These are phyloP conservation scores for Lethenteron reissneri DNA, from an alignment of 2,113 vertebrate species.

Conservation along the genomic window DNA sequence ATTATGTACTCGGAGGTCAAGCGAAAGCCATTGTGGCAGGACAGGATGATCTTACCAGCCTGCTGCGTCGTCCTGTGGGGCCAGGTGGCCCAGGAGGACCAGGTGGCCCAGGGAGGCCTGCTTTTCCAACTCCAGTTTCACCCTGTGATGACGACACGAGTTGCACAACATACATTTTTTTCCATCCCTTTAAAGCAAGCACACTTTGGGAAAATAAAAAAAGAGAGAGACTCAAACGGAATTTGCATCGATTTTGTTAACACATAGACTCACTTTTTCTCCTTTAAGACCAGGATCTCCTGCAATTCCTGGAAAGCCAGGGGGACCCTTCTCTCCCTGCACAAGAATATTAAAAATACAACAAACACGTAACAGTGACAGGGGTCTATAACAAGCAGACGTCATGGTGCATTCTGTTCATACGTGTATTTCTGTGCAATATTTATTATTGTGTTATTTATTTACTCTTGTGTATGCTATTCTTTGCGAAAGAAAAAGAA, in stretches of 20 bases:
- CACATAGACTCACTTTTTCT: conserved; percentile 28
- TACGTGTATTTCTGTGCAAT: no score
- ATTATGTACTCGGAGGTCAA: no score
- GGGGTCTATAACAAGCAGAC: no score
- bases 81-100: conserved; percentile 21
- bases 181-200: not conserved
- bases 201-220: not conserved
- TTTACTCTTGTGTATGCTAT: no score
- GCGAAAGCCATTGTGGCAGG: no score
- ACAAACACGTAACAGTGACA: not conserved
- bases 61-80: conserved; percentile 5
- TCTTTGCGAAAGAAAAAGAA: no score
- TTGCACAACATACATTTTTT: not conserved
- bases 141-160: conserved; percentile 23
- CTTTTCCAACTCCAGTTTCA: conserved; percentile 27
- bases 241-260: not conserved
- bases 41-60: no score
- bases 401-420: no score
- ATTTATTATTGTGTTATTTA: no score
- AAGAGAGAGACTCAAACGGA: not conserved
- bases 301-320: conserved; percentile 29
- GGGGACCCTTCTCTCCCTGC: conserved; percentile 27
- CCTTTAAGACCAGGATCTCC: conserved; percentile 32
- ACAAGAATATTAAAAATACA: conserved; percentile 10
- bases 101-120: conserved; percentile 36